phyloP scores from a whole-genome alignment of 2,888 invertebrate genomes.

The Choreutis nemorana region DNA sequence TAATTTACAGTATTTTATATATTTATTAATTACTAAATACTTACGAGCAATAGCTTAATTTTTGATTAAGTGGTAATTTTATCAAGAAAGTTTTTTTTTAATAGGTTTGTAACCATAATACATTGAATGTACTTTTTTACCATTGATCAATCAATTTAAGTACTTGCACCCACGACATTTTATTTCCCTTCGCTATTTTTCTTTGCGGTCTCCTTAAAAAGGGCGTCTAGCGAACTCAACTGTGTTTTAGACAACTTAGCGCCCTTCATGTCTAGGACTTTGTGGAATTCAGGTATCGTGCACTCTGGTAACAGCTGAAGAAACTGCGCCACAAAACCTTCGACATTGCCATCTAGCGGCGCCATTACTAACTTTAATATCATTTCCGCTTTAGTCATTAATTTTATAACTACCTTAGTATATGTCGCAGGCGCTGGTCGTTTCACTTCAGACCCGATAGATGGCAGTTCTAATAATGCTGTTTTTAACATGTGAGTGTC shows the following conservation, averaged over 20 bases:
- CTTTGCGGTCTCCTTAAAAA: constrained; percentile 30
- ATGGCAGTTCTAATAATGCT: constrained; percentile 92
- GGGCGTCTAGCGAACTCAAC: constrained; percentile 28
- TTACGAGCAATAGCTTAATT: too few species aligned
- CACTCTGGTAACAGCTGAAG: constrained; percentile 89
- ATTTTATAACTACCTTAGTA: constrained; percentile 81
- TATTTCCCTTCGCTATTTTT: constrained; percentile 13
- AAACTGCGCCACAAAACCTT: constrained; percentile 88
- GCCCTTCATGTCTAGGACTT: constrained; percentile 94
- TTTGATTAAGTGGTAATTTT: too few species aligned
- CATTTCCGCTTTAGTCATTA: constrained; percentile 99
- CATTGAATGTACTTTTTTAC: too few species aligned
- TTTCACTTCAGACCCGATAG: constrained; percentile 87
- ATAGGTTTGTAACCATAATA: too few species aligned
- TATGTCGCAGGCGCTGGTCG: constrained; percentile 91
- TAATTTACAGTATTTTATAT: too few species aligned
- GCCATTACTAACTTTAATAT: constrained; percentile 98
- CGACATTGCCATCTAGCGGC: constrained; percentile 74
- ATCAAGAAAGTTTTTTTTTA: too few species aligned
- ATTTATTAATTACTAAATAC: too few species aligned
- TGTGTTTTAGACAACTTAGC: constrained; percentile 55
- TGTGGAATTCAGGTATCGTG: constrained; percentile 90
- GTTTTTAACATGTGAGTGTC: constrained; percentile 96
- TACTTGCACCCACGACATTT: neutral
- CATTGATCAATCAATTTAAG: too few species aligned